These are phyloP conservation scores for Melanchra persicariae DNA, from an alignment of 2,888 invertebrate genomes.

Conservation along the genomic window DNA sequence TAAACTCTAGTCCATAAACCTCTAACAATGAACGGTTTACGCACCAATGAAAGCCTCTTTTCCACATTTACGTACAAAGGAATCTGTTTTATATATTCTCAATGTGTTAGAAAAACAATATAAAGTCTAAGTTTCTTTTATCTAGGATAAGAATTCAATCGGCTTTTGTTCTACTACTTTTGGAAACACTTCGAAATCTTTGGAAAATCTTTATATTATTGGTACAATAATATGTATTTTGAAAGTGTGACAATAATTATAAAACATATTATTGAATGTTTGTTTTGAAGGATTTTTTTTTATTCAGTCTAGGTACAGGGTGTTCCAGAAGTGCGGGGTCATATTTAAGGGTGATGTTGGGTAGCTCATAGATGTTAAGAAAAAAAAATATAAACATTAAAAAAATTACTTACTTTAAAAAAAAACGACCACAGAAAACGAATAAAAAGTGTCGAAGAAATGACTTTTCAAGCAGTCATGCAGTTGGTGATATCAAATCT, in stretches of 20 bases:
- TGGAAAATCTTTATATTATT: background rate
- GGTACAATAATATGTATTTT: background rate
- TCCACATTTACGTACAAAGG: conserved; percentile 21
- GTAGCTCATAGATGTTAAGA: too few species aligned
- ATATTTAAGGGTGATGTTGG: too few species aligned
- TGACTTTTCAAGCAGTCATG: too few species aligned
- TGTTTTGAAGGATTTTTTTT: too few species aligned
- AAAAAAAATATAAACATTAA: too few species aligned
- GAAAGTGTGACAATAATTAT: background rate
- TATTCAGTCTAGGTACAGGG: too few species aligned
- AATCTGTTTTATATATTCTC: conserved; percentile 14
- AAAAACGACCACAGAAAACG: too few species aligned
- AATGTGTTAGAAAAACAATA: conserved; percentile 31
- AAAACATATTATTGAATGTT: too few species aligned
- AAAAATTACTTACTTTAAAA: too few species aligned
- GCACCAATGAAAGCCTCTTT: conserved; percentile 9
- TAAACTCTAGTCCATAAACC: background rate
- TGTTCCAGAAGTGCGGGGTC: too few species aligned
- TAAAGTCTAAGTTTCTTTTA: conserved; percentile 13
- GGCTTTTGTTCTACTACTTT: conserved; percentile 20
- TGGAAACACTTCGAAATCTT: background rate
- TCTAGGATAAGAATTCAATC: conserved; percentile 37
- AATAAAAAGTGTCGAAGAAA: too few species aligned
- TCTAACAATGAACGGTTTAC: background rate
- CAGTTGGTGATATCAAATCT: too few species aligned